Percentiles rank a stretch among this genome's conserved stretches.
Evolutionary conservation across 2,113 vertebrate genomes (phyloP).

Genomic region (Halichoerus grypus): DNA sequence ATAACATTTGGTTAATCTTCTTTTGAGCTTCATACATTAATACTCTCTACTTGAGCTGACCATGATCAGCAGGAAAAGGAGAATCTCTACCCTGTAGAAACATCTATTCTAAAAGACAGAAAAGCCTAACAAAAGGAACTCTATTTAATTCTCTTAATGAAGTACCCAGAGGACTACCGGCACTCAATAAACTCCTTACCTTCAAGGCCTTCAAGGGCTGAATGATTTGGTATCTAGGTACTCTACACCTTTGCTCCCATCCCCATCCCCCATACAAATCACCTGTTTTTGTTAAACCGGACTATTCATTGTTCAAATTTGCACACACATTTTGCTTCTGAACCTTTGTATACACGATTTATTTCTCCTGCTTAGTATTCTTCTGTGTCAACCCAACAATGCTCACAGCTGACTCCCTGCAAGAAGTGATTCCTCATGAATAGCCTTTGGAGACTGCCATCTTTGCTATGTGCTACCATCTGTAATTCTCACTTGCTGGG

Average conservation of each 20-base stretch:
- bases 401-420: background rate
- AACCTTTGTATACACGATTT: background rate
- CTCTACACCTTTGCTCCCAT: background rate
- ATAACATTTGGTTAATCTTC: constrained; percentile 62
- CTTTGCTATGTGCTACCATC: background rate
- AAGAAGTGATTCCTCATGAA: background rate
- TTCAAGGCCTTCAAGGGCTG: background rate
- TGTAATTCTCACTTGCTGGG: background rate
- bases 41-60: background rate
- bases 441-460: background rate
- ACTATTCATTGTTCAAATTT: background rate
- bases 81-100: constrained; percentile 6
- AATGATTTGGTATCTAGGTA: background rate
- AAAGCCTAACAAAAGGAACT: constrained; percentile 8
- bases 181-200: background rate
- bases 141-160: constrained; percentile 51
- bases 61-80: background rate
- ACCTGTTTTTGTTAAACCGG: background rate
- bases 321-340: background rate
- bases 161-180: background rate
- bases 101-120: constrained; percentile 37
- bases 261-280: background rate
- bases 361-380: background rate
- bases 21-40: constrained; percentile 43
- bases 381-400: background rate